These are phyloP conservation scores for Ochotona princeps DNA, from an alignment of 2,113 vertebrate genomes.

Conservation along the genomic window DNA sequence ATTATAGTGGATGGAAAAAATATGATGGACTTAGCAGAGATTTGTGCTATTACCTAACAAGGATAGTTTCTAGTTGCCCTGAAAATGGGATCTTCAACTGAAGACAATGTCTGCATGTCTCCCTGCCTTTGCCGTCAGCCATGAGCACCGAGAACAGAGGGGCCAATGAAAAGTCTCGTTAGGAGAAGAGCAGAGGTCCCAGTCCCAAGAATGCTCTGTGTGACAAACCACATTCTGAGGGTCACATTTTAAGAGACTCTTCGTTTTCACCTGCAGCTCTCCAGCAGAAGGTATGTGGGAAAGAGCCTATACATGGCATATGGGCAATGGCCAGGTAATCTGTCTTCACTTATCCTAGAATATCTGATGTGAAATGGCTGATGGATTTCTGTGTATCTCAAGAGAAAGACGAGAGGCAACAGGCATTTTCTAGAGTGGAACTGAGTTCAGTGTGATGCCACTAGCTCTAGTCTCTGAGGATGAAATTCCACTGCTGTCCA, in stretches of 20 bases:
- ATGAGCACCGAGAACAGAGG: background rate
- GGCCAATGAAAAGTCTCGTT: background rate
- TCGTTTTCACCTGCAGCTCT: background rate
- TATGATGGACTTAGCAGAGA: background rate
- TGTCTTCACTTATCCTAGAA: background rate
- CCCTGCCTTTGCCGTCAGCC: accelerated
- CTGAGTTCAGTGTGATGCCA: background rate
- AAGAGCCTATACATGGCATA: background rate
- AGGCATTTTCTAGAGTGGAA: background rate
- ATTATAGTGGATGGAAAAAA: background rate
- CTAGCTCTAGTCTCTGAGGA: background rate
- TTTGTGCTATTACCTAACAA: background rate
- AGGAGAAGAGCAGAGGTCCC: background rate
- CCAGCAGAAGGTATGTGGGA: accelerated
- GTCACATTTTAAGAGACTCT: background rate
- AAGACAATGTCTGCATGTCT: background rate
- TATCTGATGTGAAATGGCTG: background rate
- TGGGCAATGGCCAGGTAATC: background rate
- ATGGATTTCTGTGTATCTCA: background rate
- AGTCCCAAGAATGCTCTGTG: too few species aligned
- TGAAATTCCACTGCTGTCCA: background rate
- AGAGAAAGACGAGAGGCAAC: background rate
- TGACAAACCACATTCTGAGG: background rate
- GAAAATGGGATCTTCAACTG: background rate
- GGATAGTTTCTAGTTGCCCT: background rate